These are phyloP conservation scores for Theodoxus fluviatilis DNA, from an alignment of 2,888 invertebrate species.

Conservation along the genomic window DNA sequence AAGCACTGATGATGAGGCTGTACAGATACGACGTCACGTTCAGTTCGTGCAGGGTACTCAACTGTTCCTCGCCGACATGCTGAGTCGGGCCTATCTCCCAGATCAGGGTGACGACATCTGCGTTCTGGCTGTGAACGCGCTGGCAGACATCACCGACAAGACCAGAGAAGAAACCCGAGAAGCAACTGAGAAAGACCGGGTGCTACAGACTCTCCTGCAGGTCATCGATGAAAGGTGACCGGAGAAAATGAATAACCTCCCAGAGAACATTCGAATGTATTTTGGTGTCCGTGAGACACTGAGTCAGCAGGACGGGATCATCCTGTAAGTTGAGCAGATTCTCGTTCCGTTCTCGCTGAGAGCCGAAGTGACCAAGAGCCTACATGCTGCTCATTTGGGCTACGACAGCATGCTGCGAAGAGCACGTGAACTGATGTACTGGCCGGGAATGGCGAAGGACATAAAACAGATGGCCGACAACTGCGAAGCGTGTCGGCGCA, in stretches of 20 bases:
- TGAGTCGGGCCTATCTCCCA: slow-evolving; percentile 16
- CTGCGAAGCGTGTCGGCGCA: not conserved
- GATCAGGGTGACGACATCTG: not conserved
- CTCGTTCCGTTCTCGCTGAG: not conserved
- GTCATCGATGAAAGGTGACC: slow-evolving; percentile 27
- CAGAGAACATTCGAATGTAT: too few species aligned
- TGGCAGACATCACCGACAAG: slow-evolving; percentile 11
- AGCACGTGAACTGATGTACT: slow-evolving; percentile 21
- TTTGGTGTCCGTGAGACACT: too few species aligned
- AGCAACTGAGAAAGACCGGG: slow-evolving; percentile 6
- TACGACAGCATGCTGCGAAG: slow-evolving; percentile 26
- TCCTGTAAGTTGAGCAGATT: too few species aligned
- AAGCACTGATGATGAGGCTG: slow-evolving; percentile 23
- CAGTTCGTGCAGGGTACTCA: slow-evolving; percentile 9
- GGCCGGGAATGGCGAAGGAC: slow-evolving; percentile 8
- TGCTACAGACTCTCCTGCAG: not conserved
- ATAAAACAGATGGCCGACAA: not conserved
- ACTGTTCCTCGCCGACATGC: slow-evolving; percentile 22
- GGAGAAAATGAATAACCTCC: too few species aligned
- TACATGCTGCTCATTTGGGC: slow-evolving; percentile 21
- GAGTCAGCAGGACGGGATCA: too few species aligned
- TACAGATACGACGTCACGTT: slow-evolving; percentile 20
- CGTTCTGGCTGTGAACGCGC: not conserved
- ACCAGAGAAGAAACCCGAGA: not conserved
- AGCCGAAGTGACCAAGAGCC: slow-evolving; percentile 3